Evolutionary conservation across 2,888 invertebrate genomes (phyloP), one percentile per base, ranked within the genome.

Genomic region (Athalia rosae): DNA sequence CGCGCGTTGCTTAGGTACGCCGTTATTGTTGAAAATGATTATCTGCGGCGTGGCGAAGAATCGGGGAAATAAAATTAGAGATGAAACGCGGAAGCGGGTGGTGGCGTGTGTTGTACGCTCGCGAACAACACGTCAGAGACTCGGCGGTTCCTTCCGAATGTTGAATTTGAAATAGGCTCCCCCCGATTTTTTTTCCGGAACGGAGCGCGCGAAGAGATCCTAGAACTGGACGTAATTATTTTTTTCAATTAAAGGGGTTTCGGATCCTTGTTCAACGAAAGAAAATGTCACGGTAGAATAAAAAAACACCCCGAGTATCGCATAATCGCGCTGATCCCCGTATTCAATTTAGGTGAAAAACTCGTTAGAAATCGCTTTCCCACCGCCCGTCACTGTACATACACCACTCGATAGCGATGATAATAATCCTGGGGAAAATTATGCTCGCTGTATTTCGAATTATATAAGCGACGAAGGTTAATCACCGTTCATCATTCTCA

Each of bases 261-360:
- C 9, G 15, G 2, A 62, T 62, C 63, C 45, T 7, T 45, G 47
- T 43, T 47, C 63, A n/a, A 7, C 0, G 28, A 2, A 2, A 28
- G 28, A 28, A 8, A 63, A 47, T 63, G 47, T 63, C 47, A 47
- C 3, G 63, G 47, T n/a, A 45, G 13, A 45, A 13, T 63, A 45
- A 45, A 63, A 47, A n/a, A n/a, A n/a, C n/a, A 63, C 63, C n/a
- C 4, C 7, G 63, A 28, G 28, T 28, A 2, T n/a, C n/a, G n/a
- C n/a, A n/a, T 43, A 63, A 13, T 47, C 45, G 47, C 4, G 63
- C 45, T 63, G 47, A 62, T 62, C 43, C 62, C 47, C 63, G n/a
- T 9, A 63, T 63, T 11, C 63, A 63, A 45, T 47, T 63, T 9
- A 13, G 15, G 63, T 63, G 63, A 45, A 63, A 63, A 63, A 63